Evolutionary conservation across 2,888 invertebrate species (phyloP).

Genomic region (Lithophane leautieri): DNA sequence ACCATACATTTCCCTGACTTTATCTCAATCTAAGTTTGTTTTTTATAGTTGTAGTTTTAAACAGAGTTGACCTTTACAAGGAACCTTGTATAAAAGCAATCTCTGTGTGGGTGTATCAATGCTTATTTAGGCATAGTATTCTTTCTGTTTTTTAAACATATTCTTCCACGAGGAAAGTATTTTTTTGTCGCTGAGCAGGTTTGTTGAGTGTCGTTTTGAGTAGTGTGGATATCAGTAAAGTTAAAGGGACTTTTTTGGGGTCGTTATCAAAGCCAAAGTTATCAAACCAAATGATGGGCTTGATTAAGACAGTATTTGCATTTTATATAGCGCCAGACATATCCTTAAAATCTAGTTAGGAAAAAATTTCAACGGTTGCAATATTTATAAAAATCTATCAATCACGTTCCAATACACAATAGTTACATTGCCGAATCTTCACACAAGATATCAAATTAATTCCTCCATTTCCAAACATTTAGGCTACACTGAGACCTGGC

Average conservation of each 20-base stretch:
- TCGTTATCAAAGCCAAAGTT: no score
- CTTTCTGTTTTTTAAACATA: constrained; percentile 15
- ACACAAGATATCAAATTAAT: constrained; percentile 50
- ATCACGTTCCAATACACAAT: not conserved
- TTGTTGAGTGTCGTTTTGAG: not conserved
- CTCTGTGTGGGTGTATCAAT: not conserved
- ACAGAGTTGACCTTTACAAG: not conserved
- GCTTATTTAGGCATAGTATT: not conserved
- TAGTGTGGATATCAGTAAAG: no score
- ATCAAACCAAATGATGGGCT: no score
- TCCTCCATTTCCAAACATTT: constrained; percentile 41
- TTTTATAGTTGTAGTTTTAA: constrained; percentile 25
- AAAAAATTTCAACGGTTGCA: no score
- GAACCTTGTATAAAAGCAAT: not conserved
- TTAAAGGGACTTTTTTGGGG: not conserved
- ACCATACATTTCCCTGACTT: not conserved
- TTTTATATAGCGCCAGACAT: no score
- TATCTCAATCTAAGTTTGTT: constrained; percentile 19
- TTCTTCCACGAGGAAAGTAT: not conserved
- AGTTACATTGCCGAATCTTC: not conserved
- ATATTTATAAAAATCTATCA: no score
- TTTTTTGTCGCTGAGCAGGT: not conserved
- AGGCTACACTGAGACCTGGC: constrained; percentile 12
- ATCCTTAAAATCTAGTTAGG: no score
- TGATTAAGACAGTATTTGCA: no score